Conservation (phyloP, 2,888 invertebrate species). For the Agapostemon virescens region DNA sequence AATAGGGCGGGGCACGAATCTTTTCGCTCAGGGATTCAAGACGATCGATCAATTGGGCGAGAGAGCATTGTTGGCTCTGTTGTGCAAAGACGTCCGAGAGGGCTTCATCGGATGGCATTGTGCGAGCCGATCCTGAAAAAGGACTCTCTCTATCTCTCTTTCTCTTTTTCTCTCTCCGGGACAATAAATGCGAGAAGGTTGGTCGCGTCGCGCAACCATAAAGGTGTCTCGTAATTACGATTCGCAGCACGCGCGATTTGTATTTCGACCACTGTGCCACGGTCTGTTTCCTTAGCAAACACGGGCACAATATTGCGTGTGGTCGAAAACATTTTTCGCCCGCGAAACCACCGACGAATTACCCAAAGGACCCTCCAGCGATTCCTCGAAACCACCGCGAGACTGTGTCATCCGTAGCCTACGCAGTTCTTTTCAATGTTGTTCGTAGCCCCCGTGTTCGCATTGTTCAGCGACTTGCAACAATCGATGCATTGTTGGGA, state of each 20-base stretch:
- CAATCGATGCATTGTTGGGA: not conserved
- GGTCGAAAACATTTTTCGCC: constrained; percentile 58
- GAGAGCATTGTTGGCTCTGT: constrained; percentile 19
- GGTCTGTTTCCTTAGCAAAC: constrained; percentile 63
- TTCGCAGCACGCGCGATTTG: constrained; percentile 52
- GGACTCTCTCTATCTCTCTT: no score
- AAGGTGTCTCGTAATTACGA: constrained; percentile 44
- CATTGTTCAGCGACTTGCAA: constrained; percentile 6
- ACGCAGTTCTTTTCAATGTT: constrained; percentile 35
- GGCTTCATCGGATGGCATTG: constrained; percentile 18
- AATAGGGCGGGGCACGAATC: constrained; percentile 17
- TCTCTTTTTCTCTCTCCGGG: no score
- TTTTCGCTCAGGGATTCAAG: constrained; percentile 20
- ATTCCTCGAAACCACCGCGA: constrained; percentile 30
- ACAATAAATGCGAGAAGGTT: constrained; percentile 12
- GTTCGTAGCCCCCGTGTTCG: not conserved
- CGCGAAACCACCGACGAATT: constrained; percentile 39
- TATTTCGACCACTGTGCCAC: constrained; percentile 44
- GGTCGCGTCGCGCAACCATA: not conserved
- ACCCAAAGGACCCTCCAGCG: constrained; percentile 39
- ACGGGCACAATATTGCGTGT: constrained; percentile 58
- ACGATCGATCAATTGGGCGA: constrained; percentile 29
- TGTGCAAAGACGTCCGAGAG: not conserved
- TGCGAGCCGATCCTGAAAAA: constrained; percentile 11
- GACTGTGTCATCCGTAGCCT: constrained; percentile 27